Percentiles rank a stretch among this genome's conserved stretches.
Evolutionary conservation across 2,888 invertebrate genomes (phyloP).

Genomic region (Calameuta filiformis): DNA sequence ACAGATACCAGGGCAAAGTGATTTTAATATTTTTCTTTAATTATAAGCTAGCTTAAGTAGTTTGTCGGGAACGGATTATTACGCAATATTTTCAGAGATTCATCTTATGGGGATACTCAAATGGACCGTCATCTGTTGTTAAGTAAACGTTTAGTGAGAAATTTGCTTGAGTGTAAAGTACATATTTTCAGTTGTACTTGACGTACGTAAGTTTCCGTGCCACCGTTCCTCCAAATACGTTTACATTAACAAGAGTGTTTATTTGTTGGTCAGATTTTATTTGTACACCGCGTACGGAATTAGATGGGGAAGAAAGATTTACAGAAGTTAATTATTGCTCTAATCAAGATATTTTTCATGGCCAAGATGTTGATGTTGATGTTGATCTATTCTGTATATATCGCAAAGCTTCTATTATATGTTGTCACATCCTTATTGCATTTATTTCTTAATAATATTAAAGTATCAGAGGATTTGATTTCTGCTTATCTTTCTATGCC

Average conservation of each 20-base stretch:
- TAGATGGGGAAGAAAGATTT: background rate
- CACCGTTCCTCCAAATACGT: background rate
- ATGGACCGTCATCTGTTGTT: background rate
- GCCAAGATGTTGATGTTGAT: background rate
- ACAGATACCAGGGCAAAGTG: background rate
- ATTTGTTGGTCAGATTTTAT: background rate
- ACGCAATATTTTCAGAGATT: background rate
- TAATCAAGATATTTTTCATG: background rate
- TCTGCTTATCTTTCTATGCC: too few species aligned
- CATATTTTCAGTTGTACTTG: background rate
- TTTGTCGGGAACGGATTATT: background rate
- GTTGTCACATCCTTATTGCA: too few species aligned
- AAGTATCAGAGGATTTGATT: too few species aligned
- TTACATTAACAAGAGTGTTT: background rate
- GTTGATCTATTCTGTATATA: background rate
- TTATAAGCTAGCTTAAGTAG: background rate
- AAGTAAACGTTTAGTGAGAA: background rate
- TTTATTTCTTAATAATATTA: too few species aligned
- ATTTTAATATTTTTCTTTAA: background rate
- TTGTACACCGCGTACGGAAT: background rate
- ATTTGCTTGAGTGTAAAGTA: background rate
- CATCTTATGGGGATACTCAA: background rate
- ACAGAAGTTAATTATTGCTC: background rate
- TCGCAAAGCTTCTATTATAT: background rate
- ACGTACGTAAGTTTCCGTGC: background rate